Conservation (phyloP, 1,140 invertebrate genomes). For the Cotesia glomerata region DNA sequence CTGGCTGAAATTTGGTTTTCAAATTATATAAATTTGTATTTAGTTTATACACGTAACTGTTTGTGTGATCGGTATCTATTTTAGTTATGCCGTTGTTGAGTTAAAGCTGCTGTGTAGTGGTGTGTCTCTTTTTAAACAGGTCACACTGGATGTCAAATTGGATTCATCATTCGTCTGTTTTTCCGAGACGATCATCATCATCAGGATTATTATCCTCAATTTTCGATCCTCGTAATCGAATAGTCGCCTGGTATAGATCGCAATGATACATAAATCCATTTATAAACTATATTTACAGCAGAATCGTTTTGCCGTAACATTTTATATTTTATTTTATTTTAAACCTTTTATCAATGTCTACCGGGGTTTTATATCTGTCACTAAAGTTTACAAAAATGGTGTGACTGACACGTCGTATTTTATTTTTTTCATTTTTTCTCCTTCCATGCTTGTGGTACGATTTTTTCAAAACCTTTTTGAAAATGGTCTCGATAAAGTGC, state of each 20-base stretch:
- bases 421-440: slow-evolving; percentile 7
- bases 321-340: slow-evolving; percentile 1
- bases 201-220: too few species aligned
- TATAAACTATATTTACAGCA: slow-evolving; percentile 26
- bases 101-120: neutral
- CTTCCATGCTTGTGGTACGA: neutral
- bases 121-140: neutral
- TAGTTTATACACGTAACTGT: slow-evolving; percentile 25
- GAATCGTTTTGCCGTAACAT: neutral
- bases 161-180: neutral
- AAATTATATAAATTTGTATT: slow-evolving; percentile 30
- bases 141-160: slow-evolving; percentile 1
- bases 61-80: neutral
- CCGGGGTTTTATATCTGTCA: too few species aligned
- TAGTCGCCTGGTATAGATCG: slow-evolving; percentile 22
- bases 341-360: slow-evolving; percentile 13
- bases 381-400: too few species aligned
- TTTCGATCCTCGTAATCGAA: neutral
- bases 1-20: slow-evolving; percentile 21
- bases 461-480: neutral
- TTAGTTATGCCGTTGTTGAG: neutral
- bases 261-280: slow-evolving; percentile 55
- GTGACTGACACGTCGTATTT: neutral
- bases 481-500: slow-evolving; percentile 40
- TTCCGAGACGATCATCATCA: slow-evolving; percentile 22